These are phyloP conservation scores for Capromys pilorides DNA, from an alignment of 2,797 vertebrate genomes.

Conservation along the genomic window DNA sequence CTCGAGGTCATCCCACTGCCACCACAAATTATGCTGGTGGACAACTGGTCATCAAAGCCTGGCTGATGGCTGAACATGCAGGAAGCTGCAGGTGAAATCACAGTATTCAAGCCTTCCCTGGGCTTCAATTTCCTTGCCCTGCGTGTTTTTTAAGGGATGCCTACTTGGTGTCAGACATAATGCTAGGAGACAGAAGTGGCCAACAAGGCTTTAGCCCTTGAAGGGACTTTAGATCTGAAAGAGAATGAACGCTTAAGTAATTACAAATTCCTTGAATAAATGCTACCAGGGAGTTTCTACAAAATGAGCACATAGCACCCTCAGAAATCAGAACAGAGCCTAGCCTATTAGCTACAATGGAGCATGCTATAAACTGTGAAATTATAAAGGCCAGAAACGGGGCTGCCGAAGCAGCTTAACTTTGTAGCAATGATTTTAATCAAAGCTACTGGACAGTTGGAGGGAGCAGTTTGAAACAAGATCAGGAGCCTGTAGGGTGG, in stretches of 20 bases:
- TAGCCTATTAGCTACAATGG: not conserved
- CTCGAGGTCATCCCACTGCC: not conserved
- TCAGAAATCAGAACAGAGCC: not conserved
- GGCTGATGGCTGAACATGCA: not conserved
- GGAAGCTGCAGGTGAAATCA: not conserved
- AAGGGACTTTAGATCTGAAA: not conserved
- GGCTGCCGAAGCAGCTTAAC: not conserved
- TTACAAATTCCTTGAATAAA: not conserved
- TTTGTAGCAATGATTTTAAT: not conserved
- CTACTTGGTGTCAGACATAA: not conserved
- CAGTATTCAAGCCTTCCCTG: not conserved
- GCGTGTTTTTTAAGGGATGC: slow-evolving; percentile 3
- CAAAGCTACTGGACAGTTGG: too few species aligned
- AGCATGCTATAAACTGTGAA: not conserved
- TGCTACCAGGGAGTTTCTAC: not conserved
- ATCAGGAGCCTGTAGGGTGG: not conserved
- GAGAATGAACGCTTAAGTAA: not conserved
- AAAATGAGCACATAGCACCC: not conserved
- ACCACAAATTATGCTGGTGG: not conserved
- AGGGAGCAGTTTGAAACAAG: not conserved
- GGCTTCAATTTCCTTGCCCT: not conserved
- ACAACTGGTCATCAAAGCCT: not conserved
- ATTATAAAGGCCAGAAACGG: not conserved
- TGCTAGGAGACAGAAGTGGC: not conserved
- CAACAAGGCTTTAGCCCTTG: not conserved